Conservation (phyloP, 2,797 vertebrate genomes). For the Eptatretus atami region DNA sequence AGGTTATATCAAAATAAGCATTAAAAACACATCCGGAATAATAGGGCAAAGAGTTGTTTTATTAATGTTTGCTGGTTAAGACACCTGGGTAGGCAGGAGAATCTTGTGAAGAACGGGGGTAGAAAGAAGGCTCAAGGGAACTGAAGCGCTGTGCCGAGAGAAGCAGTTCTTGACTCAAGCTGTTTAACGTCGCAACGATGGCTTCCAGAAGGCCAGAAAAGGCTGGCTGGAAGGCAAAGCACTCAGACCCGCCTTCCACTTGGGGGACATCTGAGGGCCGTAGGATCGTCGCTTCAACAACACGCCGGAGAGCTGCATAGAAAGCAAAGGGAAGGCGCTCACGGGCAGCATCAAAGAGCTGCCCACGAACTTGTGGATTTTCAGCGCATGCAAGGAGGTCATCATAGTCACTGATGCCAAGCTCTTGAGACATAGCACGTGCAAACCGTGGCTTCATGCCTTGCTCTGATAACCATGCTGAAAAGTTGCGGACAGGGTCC, state of each 20-base stretch:
- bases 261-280: neutral
- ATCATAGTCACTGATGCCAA: slow-evolving; percentile 2
- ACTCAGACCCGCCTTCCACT: neutral
- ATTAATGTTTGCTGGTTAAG: no score
- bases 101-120: neutral
- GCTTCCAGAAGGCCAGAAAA: slow-evolving; percentile 1
- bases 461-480: neutral
- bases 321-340: slow-evolving; percentile 3
- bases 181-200: slow-evolving; percentile 1
- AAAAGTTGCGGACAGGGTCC: neutral
- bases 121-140: slow-evolving; percentile 3
- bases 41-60: no score
- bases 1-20: no score
- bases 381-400: slow-evolving; percentile 1
- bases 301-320: neutral
- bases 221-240: neutral
- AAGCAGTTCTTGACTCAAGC: neutral
- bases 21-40: no score
- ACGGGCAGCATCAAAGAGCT: slow-evolving; percentile 1
- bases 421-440: neutral
- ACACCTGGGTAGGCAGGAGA: no score
- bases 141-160: slow-evolving; percentile 5
- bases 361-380: neutral
- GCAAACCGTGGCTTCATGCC: slow-evolving; percentile 4
- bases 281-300: neutral